Conservation (phyloP, 2,113 vertebrate genomes). For the Carlito syrichta region DNA sequence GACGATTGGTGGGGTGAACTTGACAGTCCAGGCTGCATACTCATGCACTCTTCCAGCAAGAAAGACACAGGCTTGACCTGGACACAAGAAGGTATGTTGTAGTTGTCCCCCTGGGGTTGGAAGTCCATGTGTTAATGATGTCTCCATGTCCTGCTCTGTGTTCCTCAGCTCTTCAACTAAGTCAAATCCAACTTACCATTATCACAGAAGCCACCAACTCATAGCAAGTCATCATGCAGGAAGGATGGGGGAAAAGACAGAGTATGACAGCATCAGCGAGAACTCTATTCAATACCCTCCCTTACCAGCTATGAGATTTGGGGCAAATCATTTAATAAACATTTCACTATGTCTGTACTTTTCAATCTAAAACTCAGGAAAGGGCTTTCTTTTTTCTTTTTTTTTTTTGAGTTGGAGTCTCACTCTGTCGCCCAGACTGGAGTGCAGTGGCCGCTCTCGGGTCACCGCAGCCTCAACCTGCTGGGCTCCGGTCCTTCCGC, state of each 20-base stretch:
- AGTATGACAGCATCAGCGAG: not conserved
- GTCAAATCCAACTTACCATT: not conserved
- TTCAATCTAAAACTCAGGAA: not conserved
- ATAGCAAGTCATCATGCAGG: not conserved
- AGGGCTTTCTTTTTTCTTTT: too few species aligned
- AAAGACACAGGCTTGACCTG: not conserved
- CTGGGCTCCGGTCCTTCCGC: too few species aligned
- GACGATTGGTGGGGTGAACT: too few species aligned
- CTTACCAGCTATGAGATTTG: not conserved
- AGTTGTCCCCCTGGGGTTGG: accelerated
- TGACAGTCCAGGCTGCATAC: too few species aligned
- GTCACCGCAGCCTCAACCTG: too few species aligned
- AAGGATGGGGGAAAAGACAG: not conserved
- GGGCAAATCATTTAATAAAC: not conserved
- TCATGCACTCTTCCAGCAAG: not conserved
- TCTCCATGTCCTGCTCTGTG: not conserved
- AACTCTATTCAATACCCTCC: not conserved
- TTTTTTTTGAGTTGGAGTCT: too few species aligned
- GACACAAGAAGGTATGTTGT: accelerated
- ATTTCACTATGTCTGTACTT: not conserved
- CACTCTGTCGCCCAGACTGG: too few species aligned
- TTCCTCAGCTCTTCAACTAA: not conserved
- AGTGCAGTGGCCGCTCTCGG: too few species aligned
- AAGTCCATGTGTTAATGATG: accelerated
- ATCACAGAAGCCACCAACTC: not conserved